Evolutionary conservation across 2,888 invertebrate genomes (phyloP).

Genomic region (Caprella mutica): DNA sequence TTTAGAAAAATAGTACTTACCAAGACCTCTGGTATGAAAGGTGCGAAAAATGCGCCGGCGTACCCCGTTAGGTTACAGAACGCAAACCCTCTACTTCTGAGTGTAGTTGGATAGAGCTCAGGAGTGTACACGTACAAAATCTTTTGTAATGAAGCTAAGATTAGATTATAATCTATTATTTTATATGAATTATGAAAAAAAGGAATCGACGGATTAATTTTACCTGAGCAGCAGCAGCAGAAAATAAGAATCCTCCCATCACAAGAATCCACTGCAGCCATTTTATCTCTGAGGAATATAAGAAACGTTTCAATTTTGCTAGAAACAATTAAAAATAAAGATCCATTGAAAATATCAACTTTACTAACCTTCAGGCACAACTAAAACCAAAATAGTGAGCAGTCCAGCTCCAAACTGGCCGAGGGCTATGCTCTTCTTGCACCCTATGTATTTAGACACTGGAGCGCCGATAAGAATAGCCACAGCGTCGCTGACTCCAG

Average conservation of each 20-base stretch:
- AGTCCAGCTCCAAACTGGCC: constrained; percentile 17
- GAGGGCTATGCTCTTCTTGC: constrained; percentile 12
- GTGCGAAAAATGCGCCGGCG: constrained; percentile 19
- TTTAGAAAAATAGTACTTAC: constrained; percentile 9
- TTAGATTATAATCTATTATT: too few relatives aligned
- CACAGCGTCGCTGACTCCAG: constrained; percentile 18
- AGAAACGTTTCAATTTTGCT: background rate
- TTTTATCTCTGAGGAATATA: background rate
- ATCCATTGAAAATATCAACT: too few relatives aligned
- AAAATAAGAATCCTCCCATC: constrained; percentile 19
- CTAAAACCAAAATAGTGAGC: constrained; percentile 16
- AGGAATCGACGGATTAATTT: background rate
- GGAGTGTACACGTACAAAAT: constrained; percentile 21
- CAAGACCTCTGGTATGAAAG: constrained; percentile 19
- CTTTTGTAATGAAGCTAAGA: constrained; percentile 4
- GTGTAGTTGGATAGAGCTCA: constrained; percentile 25
- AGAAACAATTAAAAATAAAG: background rate
- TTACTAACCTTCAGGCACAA: constrained; percentile 15
- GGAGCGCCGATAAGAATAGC: constrained; percentile 18
- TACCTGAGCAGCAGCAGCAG: constrained; percentile 23
- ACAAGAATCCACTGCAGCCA: constrained; percentile 30
- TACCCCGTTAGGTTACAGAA: constrained; percentile 17
- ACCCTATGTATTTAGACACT: constrained; percentile 15
- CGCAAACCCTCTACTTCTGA: constrained; percentile 19
- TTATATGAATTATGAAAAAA: background rate